Base-by-base conservation (phyloP, 2,888 invertebrate species). In the Netelia melanura region DNA sequence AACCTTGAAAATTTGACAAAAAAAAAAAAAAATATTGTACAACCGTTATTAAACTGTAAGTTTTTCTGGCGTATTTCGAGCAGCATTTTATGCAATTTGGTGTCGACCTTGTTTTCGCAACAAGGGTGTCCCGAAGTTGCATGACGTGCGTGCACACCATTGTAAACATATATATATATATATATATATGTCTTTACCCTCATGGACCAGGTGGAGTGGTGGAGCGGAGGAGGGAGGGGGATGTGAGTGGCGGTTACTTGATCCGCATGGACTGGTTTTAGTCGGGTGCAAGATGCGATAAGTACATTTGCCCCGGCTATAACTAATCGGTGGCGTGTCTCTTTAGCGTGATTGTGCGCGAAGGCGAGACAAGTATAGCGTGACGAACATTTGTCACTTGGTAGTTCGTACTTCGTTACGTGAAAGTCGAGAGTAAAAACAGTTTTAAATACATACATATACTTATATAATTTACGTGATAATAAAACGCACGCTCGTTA, bases 281-380 rank as follows among this genome's bases (percentile, higher is more conserved):
- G 56, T 65, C 44, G 56, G 70, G 56, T 38, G 56, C 38, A 38
- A 82, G 64, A 71, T 71, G 56, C 71, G 81, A 82, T 77, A 82
- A 76, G 81, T 71, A 76, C 64, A 71, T 68, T 82, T 77, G 76
- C 38, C 58, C 71, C 14, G 48, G 76, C 56, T 82, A 56, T 70
- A 71, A 77, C 76, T 77, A 77, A 82, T 82, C 77, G 76, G n/a
- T 70, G 58, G 76, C 81, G 81, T 77, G 81, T 71, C 81, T 77
- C 71, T 82, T 77, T 82, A 65, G 71, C 71, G 71, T 44, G 76
- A 82, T 77, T 71, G 70, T 58, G 71, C 48, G 56, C 76, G 56
- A 77, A 71, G 76, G 65, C 61, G 58, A 65, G 65, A 65, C 38
- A 17, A n/a, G 21, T 17, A 71, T 77, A 77, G 81, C 76, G 70